Evolutionary conservation across 2,113 vertebrate genomes (phyloP).

Genomic region (Corydoras sp.): DNA sequence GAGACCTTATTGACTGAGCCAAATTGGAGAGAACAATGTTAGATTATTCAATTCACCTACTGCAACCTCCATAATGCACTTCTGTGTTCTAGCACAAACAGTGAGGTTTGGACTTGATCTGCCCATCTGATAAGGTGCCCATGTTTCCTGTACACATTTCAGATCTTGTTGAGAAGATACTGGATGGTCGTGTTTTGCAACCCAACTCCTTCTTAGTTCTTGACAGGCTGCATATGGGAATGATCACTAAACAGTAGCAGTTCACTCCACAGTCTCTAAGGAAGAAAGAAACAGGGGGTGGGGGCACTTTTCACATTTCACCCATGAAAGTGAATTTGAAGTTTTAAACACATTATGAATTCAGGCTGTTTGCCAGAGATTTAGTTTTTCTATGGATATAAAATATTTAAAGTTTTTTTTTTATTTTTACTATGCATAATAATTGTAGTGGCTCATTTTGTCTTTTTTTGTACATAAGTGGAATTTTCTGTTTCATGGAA

Average conservation of each 20-base stretch:
- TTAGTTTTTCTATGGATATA: background rate
- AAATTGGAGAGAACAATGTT: slow-evolving; percentile 23
- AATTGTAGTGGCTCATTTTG: too few relatives aligned
- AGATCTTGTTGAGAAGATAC: slow-evolving; percentile 2
- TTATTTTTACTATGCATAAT: too few relatives aligned
- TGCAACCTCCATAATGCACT: background rate
- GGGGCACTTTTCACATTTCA: slow-evolving; percentile 22
- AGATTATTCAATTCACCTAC: slow-evolving; percentile 1
- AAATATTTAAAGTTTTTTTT: background rate
- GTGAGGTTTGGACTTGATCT: background rate
- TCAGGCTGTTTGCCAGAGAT: slow-evolving; percentile 13
- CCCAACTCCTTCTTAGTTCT: slow-evolving; percentile 18
- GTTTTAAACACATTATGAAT: slow-evolving; percentile 27
- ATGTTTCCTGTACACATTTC: slow-evolving; percentile 7
- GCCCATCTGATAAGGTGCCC: background rate
- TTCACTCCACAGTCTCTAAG: slow-evolving; percentile 10
- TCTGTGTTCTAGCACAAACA: background rate
- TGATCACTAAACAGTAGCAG: slow-evolving; percentile 41
- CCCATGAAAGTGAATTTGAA: slow-evolving; percentile 34
- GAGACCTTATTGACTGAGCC: slow-evolving; percentile 23
- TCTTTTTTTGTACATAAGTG: too few relatives aligned
- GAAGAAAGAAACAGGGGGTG: background rate
- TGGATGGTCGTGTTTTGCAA: slow-evolving; percentile 4
- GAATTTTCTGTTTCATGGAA: too few relatives aligned
- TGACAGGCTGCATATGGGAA: slow-evolving; percentile 40